A percentile compares a stretch with the other conserved stretches of the same genome.
phyloP scores from a whole-genome alignment of 2,113 vertebrate species.

The Alaudala cheleensis region DNA sequence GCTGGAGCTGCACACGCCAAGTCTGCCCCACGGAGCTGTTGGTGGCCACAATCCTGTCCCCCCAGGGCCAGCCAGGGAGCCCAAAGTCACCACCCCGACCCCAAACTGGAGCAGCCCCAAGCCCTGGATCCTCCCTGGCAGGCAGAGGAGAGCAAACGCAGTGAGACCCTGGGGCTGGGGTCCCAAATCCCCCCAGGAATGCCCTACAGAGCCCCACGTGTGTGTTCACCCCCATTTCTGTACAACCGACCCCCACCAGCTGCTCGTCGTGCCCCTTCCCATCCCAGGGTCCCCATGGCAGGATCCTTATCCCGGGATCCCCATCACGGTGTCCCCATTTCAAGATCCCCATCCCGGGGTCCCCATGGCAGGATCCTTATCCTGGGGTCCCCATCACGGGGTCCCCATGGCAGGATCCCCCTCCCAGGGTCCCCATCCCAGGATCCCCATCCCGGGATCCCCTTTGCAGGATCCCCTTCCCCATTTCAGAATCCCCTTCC shows the following conservation, averaged over 20 bases:
- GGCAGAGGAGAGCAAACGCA: accelerated
- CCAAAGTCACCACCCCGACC: background rate
- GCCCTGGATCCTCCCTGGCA: accelerated
- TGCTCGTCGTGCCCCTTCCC: background rate
- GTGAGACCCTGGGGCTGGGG: accelerated
- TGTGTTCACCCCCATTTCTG: accelerated
- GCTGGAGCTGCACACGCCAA: background rate
- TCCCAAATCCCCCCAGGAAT: accelerated
- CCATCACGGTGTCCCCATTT: background rate
- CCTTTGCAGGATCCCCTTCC: no score
- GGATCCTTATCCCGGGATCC: background rate
- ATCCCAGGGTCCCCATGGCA: accelerated
- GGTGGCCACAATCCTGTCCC: accelerated
- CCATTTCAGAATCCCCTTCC: background rate
- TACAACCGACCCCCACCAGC: background rate
- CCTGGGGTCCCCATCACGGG: no score
- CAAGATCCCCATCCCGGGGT: background rate
- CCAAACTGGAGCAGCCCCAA: accelerated
- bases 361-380: background rate
- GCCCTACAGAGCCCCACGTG: accelerated
- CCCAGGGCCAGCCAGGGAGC: background rate
- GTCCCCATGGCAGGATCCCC: background rate
- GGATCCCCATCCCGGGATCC: no score
- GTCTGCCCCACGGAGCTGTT: background rate
- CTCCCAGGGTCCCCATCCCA: accelerated